Evolutionary conservation across 2,888 invertebrate species (phyloP), one percentile per base, ranked within the genome.

Genomic region (Noctua comes): DNA sequence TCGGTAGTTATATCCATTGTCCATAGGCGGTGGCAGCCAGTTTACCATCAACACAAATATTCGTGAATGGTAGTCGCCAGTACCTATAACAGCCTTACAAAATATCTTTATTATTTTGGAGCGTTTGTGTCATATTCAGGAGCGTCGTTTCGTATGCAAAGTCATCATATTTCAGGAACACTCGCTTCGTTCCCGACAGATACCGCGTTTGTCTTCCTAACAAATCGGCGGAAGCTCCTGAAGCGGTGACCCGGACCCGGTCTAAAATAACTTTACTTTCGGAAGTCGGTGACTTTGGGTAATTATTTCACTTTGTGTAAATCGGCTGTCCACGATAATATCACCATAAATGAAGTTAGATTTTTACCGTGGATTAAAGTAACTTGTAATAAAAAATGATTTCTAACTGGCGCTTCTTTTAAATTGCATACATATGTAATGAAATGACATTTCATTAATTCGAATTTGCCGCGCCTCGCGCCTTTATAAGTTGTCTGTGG

Each of bases 121-220:
- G 1, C 54, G 36, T 46, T 66, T 24, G 21, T 54, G 77, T 36
- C 46, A 46, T 18, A 46, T 27, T 66, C 11, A 13, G 21, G 43
- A 66, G 31, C 51, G 27, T 70, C 70, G 11, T 65, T 65, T 57
- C 36, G 27, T 66, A 77, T 59, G 79, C 69, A 48, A 65, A 79
- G 54, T 40, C 48, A 21, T 27, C n/a, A 40, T 65, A 43, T 57
- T n/a, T 79, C 69, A 57, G 18, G 6, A 54, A 31, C n/a, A 18
- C 5, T 62, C 80, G 31, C 80, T 57, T 8, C n/a, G 27, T 79
- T n/a, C 48, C 18, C 43, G 43, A 54, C 66, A 68, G 43, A 43
- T 66, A 68, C 21, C 57, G 31, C 43, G 59, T 80, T 72, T 71
- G 48, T 71, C 40, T 65, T 65, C 7, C 48, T 66, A 16, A 48